Percentiles rank a stretch among this genome's conserved stretches.
Evolutionary conservation across 2,888 invertebrate genomes (phyloP).

Genomic region (Artemia sinica): DNA sequence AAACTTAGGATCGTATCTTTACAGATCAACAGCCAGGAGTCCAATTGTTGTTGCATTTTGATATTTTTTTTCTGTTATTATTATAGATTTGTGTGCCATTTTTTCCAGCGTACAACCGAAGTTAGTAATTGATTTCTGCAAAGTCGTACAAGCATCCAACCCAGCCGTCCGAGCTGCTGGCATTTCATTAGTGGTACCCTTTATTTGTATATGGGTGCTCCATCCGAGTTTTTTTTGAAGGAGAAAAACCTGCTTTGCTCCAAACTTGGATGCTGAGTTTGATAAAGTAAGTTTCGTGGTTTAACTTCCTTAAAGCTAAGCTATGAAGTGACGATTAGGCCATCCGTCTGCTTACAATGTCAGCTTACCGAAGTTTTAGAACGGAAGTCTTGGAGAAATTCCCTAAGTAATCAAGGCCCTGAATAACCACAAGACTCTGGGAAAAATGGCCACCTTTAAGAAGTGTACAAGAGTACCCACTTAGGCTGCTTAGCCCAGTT

Average conservation of each 20-base stretch:
- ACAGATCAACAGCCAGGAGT: background rate
- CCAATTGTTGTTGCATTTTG: background rate
- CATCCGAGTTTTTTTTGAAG: constrained; percentile 61
- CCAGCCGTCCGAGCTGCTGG: constrained; percentile 62
- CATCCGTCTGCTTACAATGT: too few species aligned
- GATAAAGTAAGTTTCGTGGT: constrained; percentile 42
- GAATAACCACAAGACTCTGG: too few species aligned
- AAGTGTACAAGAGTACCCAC: too few species aligned
- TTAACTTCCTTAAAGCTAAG: too few species aligned
- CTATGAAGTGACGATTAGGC: too few species aligned
- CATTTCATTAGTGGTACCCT: constrained; percentile 55
- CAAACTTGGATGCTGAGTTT: constrained; percentile 66
- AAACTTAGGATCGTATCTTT: background rate
- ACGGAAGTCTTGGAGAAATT: too few species aligned
- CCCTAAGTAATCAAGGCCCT: too few species aligned
- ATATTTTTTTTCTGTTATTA: too few species aligned
- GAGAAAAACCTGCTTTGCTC: constrained; percentile 63
- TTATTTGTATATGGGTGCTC: constrained; percentile 61
- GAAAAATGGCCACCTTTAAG: too few species aligned
- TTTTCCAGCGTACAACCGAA: constrained; percentile 45
- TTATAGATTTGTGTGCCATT: background rate
- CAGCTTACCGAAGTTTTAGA: too few species aligned
- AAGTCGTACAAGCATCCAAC: constrained; percentile 65
- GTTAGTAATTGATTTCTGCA: constrained; percentile 52
- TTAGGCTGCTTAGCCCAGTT: too few species aligned